Percentiles rank a stretch among this genome's conserved stretches.
phyloP scores from a whole-genome alignment of 2,888 invertebrate species.

The Phasia obesa region DNA sequence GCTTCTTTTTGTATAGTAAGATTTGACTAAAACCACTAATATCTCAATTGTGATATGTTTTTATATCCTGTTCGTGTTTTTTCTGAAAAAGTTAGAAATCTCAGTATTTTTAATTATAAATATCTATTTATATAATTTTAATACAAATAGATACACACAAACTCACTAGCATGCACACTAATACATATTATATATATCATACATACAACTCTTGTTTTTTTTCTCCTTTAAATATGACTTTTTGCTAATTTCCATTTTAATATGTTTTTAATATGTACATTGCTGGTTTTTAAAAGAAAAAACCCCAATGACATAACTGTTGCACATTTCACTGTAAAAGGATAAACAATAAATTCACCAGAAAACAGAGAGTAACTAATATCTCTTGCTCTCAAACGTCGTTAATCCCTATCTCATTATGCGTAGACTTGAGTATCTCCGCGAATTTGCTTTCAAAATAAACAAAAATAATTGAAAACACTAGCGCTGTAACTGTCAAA shows the following conservation, averaged over 20 bases:
- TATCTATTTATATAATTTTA: background rate
- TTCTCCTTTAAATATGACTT: slow-evolving; percentile 34
- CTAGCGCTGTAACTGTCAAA: slow-evolving; percentile 48
- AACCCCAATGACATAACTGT: slow-evolving; percentile 68
- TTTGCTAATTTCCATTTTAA: slow-evolving; percentile 66
- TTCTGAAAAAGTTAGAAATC: too few relatives aligned
- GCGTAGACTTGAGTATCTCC: background rate
- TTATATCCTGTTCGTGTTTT: too few relatives aligned
- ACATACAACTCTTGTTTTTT: slow-evolving; percentile 24
- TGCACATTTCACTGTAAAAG: slow-evolving; percentile 65
- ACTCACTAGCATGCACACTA: background rate
- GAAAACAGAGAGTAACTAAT: slow-evolving; percentile 58
- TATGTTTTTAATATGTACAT: slow-evolving; percentile 62
- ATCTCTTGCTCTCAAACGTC: slow-evolving; percentile 2
- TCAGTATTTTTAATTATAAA: too few relatives aligned
- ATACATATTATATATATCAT: too few relatives aligned
- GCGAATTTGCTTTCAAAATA: background rate
- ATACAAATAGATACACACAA: background rate
- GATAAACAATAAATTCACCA: slow-evolving; percentile 56
- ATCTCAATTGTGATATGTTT: too few relatives aligned
- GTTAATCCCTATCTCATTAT: slow-evolving; percentile 6
- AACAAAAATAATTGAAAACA: slow-evolving; percentile 22
- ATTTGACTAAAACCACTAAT: too few relatives aligned
- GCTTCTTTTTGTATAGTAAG: too few relatives aligned
- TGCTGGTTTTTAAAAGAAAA: slow-evolving; percentile 23